Evolutionary conservation across 1,140 invertebrate species (phyloP), one percentile per base, ranked within the genome.

Genomic region (Sogatella furcifera): DNA sequence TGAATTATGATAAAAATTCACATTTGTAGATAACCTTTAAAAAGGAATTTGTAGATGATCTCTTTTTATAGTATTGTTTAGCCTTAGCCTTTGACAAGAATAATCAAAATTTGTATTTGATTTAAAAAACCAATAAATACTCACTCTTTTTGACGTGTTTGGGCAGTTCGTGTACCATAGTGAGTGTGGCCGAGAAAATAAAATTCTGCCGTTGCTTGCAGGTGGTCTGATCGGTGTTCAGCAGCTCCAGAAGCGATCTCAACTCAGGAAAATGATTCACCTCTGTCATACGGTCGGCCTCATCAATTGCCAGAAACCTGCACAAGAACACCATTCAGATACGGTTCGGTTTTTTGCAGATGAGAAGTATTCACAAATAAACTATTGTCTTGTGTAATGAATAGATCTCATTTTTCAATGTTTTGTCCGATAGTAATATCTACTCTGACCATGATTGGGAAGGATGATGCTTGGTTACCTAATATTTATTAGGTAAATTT

Each of bases 261-360:
- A 99, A 72, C 74, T 99, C 96, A 68, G 92, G 82, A 77, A 98
- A 99, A 75, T 99, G 96, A 15, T 92, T 92, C 65, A 86, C 88
- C 70, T 99, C 96, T 15, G 98, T 77, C 95, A 99, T 98, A 66
- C 97, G 80, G 75, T 99, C 97, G 0, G 96, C 97, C 81, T 99
- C 97, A 75, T 99, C 97, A 61, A 99, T 91, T 0, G 92, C 95
- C 59, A 99, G 75, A 73, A 84, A 93, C 63, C 85, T 85, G 59
- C 75, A 10, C 6, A 49, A 49, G 2, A 54, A 54, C 13, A 5
- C n/a, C 2, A 54, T 19, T n/a, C 14, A 19, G 13, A 54, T 54
- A 2, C 5, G 14, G 2, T 14, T 5, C 5, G n/a, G 6, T 17
- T n/a, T n/a, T 28, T 17, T n/a, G 24, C 6, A n/a, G n/a, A n/a